These are phyloP conservation scores for Caenorhabditis auriculariae DNA, from an alignment of 2,888 invertebrate species.

Conservation along the genomic window DNA sequence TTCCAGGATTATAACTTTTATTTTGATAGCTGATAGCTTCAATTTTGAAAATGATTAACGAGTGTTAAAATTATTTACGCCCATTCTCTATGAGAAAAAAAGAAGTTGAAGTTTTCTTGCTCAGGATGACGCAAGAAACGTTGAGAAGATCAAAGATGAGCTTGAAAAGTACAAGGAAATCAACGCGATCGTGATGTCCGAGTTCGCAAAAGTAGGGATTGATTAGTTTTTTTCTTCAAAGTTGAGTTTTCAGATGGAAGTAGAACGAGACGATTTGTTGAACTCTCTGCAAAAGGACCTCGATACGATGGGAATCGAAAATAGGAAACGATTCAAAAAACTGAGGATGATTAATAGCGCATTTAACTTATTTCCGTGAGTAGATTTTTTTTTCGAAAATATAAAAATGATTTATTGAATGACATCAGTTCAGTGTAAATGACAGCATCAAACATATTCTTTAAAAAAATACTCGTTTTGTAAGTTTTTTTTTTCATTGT, in stretches of 20 bases:
- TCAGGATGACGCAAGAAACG: constrained; percentile 34
- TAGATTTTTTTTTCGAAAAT: too few species aligned
- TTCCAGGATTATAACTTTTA: too few species aligned
- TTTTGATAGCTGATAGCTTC: too few species aligned
- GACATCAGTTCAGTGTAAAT: not conserved
- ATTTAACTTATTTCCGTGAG: too few species aligned
- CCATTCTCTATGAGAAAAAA: too few species aligned
- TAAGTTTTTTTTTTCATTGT: too few species aligned
- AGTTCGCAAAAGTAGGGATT: constrained; percentile 21
- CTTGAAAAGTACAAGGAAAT: constrained; percentile 41
- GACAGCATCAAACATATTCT: too few species aligned
- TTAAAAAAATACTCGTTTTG: too few species aligned
- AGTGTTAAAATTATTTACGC: too few species aligned
- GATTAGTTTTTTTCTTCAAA: not conserved
- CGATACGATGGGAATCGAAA: constrained; percentile 18
- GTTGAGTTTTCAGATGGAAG: constrained; percentile 22
- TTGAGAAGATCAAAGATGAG: constrained; percentile 34
- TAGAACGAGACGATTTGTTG: constrained; percentile 34
- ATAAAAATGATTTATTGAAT: not conserved
- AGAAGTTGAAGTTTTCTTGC: too few species aligned
- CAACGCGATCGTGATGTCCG: constrained; percentile 43
- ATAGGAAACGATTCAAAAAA: constrained; percentile 10
- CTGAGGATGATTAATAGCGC: too few species aligned
- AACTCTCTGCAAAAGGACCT: constrained; percentile 27
- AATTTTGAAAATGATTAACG: too few species aligned